A percentile compares a stretch with the other conserved stretches of the same genome.
Conservation (phyloP, 2,888 invertebrate species). For the Lissonota sp. region DNA sequence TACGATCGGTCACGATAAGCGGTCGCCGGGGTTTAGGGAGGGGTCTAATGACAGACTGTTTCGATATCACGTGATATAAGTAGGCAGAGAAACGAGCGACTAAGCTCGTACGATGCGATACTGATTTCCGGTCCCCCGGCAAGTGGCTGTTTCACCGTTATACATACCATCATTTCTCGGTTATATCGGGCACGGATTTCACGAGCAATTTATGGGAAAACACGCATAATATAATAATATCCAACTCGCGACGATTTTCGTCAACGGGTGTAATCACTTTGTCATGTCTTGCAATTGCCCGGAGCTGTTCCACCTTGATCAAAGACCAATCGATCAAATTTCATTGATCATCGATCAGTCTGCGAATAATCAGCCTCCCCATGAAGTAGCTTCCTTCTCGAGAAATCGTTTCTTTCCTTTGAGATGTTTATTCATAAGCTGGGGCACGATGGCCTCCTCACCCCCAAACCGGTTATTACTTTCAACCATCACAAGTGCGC, state of each 20-base stretch:
- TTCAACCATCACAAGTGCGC: too few relatives aligned
- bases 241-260: background rate
- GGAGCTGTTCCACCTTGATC: too few relatives aligned
- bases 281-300: background rate
- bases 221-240: slow-evolving; percentile 1
- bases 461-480: too few relatives aligned
- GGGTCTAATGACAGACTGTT: slow-evolving; percentile 29
- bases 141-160: slow-evolving; percentile 17
- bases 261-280: background rate
- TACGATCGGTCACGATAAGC: slow-evolving; percentile 37
- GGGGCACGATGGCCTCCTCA: too few relatives aligned
- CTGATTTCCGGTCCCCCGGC: slow-evolving; percentile 38
- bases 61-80: slow-evolving; percentile 38
- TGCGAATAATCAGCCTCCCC: too few relatives aligned
- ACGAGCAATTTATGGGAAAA: background rate
- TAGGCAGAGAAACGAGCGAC: slow-evolving; percentile 5
- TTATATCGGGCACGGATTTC: slow-evolving; percentile 20
- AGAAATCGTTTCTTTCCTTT: too few relatives aligned
- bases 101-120: slow-evolving; percentile 15
- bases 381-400: too few relatives aligned
- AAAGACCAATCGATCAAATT: too few relatives aligned
- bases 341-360: too few relatives aligned
- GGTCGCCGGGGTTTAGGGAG: slow-evolving; percentile 1
- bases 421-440: too few relatives aligned
- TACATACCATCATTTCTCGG: background rate